Evolutionary conservation across 2,113 vertebrate species (phyloP).

Genomic region (Myiagra hebetior): DNA sequence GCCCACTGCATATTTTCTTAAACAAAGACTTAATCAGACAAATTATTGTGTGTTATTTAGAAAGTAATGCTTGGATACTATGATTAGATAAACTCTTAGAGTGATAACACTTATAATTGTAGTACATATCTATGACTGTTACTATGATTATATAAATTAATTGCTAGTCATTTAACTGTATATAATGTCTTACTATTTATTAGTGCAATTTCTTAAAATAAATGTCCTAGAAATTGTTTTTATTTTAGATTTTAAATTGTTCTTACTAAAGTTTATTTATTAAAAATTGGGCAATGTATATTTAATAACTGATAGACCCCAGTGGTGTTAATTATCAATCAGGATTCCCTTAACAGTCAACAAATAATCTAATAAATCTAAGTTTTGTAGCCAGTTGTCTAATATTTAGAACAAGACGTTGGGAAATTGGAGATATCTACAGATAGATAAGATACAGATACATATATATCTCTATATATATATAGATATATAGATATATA

Average conservation of each 20-base stretch:
- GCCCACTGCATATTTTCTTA: background rate
- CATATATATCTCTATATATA: too few relatives aligned
- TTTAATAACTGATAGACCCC: background rate
- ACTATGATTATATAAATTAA: background rate
- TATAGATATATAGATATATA: too few relatives aligned
- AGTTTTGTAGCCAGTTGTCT: background rate
- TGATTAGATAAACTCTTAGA: background rate
- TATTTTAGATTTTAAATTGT: background rate
- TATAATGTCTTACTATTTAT: background rate
- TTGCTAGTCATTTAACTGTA: background rate
- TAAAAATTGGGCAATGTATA: background rate
- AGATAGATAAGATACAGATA: too few relatives aligned
- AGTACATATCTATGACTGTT: background rate
- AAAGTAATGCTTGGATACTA: background rate
- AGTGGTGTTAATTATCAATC: background rate
- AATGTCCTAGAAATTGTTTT: background rate
- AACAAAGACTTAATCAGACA: background rate
- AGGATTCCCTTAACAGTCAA: background rate
- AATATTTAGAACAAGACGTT: background rate
- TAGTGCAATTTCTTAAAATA: background rate
- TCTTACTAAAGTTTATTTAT: background rate
- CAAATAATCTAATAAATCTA: background rate
- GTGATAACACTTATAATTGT: background rate
- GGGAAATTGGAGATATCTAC: background rate
- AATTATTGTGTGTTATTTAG: background rate